Evolutionary conservation across 2,888 invertebrate species (phyloP).

Genomic region (Apomyelois bistriatella): DNA sequence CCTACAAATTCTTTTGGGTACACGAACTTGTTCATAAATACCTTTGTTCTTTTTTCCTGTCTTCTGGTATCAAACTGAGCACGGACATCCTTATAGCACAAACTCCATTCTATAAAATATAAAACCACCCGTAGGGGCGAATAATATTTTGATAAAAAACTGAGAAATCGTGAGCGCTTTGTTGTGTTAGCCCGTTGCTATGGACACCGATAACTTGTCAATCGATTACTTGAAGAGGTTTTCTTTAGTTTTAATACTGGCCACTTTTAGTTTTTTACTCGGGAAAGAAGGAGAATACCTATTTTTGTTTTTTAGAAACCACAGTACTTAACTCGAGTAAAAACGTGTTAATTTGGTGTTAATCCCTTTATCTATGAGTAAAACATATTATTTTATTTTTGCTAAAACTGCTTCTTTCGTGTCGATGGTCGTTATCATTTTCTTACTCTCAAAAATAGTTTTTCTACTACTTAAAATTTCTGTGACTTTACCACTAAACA

Average conservation of each 20-base stretch:
- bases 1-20: too few species aligned
- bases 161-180: constrained; percentile 26
- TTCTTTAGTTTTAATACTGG: constrained; percentile 20
- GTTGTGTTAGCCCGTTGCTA: constrained; percentile 54
- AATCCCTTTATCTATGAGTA: too few species aligned
- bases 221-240: constrained; percentile 42
- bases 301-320: too few species aligned
- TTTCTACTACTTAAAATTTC: too few species aligned
- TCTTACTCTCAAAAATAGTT: too few species aligned
- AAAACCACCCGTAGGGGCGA: constrained; percentile 39
- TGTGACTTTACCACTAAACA: too few species aligned
- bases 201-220: constrained; percentile 50
- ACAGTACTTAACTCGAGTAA: too few species aligned
- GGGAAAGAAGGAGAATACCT: neutral
- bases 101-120: constrained; percentile 47
- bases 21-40: too few species aligned
- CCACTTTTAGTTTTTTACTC: neutral
- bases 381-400: too few species aligned
- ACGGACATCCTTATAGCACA: constrained; percentile 60
- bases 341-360: too few species aligned
- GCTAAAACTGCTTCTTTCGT: too few species aligned
- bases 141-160: constrained; percentile 28
- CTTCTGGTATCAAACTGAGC: constrained; percentile 74
- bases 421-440: too few species aligned
- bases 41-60: constrained; percentile 62